Evolutionary conservation across 2,888 invertebrate species (phyloP), one percentile per base, ranked within the genome.

Genomic region (Meganola albula): DNA sequence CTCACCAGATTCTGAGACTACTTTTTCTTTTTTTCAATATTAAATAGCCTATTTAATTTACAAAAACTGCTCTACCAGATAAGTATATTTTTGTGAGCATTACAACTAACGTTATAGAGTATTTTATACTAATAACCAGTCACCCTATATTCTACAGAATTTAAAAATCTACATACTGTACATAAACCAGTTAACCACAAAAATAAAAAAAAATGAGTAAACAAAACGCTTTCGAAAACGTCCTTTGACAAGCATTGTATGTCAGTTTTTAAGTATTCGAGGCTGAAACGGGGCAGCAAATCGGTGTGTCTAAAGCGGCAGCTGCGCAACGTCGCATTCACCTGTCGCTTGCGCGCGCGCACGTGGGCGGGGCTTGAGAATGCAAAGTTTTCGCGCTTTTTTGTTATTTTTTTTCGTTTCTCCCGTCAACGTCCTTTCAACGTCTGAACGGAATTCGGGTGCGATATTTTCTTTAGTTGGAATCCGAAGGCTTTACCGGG

Each of bases 381-480:
- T 65, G 64, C 54, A 50, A n/a, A n/a, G 57, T 73, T 76, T 74
- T 66, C 74, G 64, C 74, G 68, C 73, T 71, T 74, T 74, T n/a
- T n/a, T n/a, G n/a, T n/a, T n/a, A n/a, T n/a, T n/a, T n/a, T n/a
- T 79, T 79, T 75, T 70, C 69, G 67, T 70, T 74, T 70, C 63
- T 53, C 63, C 71, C 68, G 74, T 78, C 80, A 77, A 70, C 46
- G 60, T 53, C 55, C n/a, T n/a, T n/a, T n/a, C n/a, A n/a, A n/a
- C 56, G 57, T 43, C 70, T 80, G 83, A 57, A 41, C 69, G 80
- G 83, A 83, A 85, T 83, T 83, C 74, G 79, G 83, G 85, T 85
- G 85, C 84, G 80, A 84, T 85, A 85, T 85, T 83, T 85, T 68
- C 79, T 73, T 62, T 50, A 63, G 59, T 55, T 67, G 82, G 84